Percentiles rank a stretch among this genome's conserved stretches.
These are phyloP conservation scores for Brachyalestes nurse DNA, from an alignment of 2,797 vertebrate genomes.

Conservation along the genomic window DNA sequence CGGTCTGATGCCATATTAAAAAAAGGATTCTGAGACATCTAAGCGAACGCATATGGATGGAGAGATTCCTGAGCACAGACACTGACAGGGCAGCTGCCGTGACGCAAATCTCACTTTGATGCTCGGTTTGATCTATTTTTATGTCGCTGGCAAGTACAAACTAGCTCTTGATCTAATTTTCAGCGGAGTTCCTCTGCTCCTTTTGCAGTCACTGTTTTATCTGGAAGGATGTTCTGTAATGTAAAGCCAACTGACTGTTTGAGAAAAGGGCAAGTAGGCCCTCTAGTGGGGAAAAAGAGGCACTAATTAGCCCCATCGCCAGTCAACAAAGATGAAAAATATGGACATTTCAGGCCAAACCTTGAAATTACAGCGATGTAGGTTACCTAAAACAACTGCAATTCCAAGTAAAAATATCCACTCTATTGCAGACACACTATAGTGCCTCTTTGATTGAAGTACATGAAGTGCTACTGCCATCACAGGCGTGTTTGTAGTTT, in stretches of 20 bases:
- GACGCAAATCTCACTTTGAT: conserved; percentile 13
- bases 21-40: conserved; percentile 6
- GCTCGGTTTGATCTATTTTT: conserved; percentile 30
- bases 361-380: not conserved
- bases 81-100: not conserved
- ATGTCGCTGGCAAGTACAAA: conserved; percentile 15
- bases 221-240: conserved; percentile 15
- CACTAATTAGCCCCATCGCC: not conserved
- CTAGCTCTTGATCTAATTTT: conserved; percentile 25
- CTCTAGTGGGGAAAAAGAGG: conserved; percentile 54
- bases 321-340: conserved; percentile 6
- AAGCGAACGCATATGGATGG: not conserved
- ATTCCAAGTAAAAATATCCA: not conserved
- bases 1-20: conserved; percentile 1
- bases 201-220: conserved; percentile 25
- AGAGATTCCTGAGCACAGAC: not conserved
- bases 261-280: conserved; percentile 48
- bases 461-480: not conserved
- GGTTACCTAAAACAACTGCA: not conserved
- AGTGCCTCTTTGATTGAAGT: not conserved
- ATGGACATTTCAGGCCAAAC: not conserved
- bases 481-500: not conserved
- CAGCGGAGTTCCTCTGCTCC: conserved; percentile 17
- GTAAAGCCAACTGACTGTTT: not conserved
- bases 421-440: not conserved